phyloP scores from a whole-genome alignment of 1,140 invertebrate genomes.

The Aphelinus certus region DNA sequence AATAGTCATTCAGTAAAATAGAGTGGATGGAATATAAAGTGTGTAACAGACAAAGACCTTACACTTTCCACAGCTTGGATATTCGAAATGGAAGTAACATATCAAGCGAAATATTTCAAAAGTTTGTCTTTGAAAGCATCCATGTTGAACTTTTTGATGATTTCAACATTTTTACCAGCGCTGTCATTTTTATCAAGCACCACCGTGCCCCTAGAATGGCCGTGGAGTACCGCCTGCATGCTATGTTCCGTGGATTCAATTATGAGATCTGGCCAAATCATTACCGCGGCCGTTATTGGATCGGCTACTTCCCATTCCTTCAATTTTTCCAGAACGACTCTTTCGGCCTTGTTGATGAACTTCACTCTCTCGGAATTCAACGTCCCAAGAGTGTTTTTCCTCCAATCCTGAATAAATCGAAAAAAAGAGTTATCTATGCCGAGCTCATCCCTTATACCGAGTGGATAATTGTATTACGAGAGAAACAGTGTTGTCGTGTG shows the following conservation, averaged over 20 bases:
- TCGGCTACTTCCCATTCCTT: conserved; percentile 54
- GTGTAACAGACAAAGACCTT: too few species aligned
- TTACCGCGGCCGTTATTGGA: conserved; percentile 47
- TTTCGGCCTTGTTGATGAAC: conserved; percentile 64
- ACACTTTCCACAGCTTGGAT: too few species aligned
- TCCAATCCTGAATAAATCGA: conserved; percentile 57
- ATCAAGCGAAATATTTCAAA: conserved; percentile 21
- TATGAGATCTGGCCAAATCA: conserved; percentile 53
- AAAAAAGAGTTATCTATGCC: too few species aligned
- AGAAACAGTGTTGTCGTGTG: conserved; percentile 40
- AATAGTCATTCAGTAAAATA: too few species aligned
- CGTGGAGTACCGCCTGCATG: neutral
- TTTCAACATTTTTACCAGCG: conserved; percentile 39
- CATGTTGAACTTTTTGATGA: conserved; percentile 34
- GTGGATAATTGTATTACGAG: conserved; percentile 43
- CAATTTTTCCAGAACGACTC: conserved; percentile 29
- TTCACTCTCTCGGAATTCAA: conserved; percentile 52
- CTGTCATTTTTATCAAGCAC: conserved; percentile 37
- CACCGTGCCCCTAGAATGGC: too few species aligned
- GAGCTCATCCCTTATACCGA: too few species aligned
- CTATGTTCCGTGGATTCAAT: conserved; percentile 14
- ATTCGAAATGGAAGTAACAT: too few species aligned
- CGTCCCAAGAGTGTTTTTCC: conserved; percentile 54
- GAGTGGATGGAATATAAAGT: too few species aligned
- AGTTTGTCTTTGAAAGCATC: conserved; percentile 22